These are phyloP conservation scores for Sinocyclocheilus grahami DNA, from an alignment of 2,113 vertebrate genomes.

Conservation along the genomic window DNA sequence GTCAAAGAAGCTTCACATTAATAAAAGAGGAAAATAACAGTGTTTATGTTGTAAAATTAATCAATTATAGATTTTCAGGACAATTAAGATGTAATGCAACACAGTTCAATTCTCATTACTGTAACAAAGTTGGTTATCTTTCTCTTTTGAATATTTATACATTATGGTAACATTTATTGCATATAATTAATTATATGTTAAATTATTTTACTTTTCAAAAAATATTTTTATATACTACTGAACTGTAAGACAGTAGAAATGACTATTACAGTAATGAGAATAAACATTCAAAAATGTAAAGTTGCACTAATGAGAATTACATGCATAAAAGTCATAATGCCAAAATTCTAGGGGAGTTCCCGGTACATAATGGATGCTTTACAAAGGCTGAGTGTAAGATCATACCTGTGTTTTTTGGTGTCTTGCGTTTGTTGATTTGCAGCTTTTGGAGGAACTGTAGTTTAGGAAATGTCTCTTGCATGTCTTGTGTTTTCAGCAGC, in stretches of 20 bases:
- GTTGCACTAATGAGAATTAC: background rate
- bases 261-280: background rate
- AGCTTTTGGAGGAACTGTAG: slow-evolving; percentile 63
- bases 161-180: background rate
- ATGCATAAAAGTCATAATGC: background rate
- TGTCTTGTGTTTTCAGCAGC: slow-evolving; percentile 55
- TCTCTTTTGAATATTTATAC: background rate
- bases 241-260: background rate
- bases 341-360: background rate
- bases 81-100: background rate
- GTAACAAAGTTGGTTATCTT: background rate
- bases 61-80: background rate
- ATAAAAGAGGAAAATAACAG: no score
- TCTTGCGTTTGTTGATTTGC: background rate
- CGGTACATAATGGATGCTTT: background rate
- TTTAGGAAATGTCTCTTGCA: slow-evolving; percentile 70
- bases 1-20: no score
- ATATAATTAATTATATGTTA: background rate
- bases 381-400: background rate
- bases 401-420: slow-evolving; percentile 56
- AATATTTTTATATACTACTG: background rate
- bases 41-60: no score
- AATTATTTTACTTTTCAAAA: background rate
- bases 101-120: background rate
- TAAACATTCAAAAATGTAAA: background rate